These are phyloP conservation scores for Serinus canaria DNA, from an alignment of 2,113 vertebrate genomes.

Conservation along the genomic window DNA sequence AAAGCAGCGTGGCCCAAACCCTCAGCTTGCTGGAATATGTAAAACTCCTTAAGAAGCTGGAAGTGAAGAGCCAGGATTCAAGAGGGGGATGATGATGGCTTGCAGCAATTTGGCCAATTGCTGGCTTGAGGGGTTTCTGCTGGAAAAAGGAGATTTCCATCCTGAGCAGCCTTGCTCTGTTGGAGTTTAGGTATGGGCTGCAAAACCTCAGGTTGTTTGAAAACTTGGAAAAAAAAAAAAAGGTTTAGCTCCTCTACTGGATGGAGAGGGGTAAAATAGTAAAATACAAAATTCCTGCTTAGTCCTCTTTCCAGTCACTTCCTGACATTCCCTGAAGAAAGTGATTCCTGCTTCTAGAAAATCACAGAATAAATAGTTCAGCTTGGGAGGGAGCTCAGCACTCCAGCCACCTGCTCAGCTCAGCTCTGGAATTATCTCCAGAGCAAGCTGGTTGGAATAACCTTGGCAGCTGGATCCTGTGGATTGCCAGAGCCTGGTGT, in stretches of 20 bases:
- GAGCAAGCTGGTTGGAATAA: neutral
- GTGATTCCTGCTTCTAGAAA: neutral
- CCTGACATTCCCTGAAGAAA: neutral
- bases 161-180: fast-evolving
- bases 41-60: neutral
- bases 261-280: neutral
- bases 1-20: neutral
- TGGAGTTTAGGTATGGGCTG: neutral
- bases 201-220: neutral
- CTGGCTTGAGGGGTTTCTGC: neutral
- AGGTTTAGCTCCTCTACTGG: neutral
- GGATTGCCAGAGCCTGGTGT: neutral
- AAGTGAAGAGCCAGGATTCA: neutral
- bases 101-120: neutral
- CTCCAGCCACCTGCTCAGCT: neutral
- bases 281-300: neutral
- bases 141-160: neutral
- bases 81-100: neutral
- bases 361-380: neutral
- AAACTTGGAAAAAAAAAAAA: neutral
- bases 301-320: neutral
- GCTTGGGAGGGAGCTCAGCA: neutral
- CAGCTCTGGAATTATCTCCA: neutral
- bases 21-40: neutral
- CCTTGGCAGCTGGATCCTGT: neutral